Conservation (phyloP, 2,113 vertebrate species). For the Melanotaenia duboulayi region DNA sequence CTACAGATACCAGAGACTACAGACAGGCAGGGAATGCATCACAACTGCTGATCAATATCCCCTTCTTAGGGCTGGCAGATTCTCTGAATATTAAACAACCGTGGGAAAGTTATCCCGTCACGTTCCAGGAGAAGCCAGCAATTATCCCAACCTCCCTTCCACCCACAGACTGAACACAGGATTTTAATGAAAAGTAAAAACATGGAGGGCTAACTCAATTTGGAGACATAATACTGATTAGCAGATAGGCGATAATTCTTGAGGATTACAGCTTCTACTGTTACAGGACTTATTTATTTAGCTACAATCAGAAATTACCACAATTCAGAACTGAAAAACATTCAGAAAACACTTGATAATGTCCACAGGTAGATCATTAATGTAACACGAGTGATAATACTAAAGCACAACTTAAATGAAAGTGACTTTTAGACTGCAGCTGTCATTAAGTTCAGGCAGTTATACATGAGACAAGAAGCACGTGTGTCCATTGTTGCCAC, state of each 20-base stretch:
- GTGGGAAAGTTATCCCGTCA: conserved; percentile 76
- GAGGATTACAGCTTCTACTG: no score
- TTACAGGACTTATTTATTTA: background rate
- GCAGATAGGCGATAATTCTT: no score
- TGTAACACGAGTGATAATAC: no score
- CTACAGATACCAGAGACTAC: conserved; percentile 42
- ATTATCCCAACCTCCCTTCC: conserved; percentile 53
- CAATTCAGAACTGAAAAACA: no score
- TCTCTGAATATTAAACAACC: conserved; percentile 71
- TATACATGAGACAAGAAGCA: background rate
- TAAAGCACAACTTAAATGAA: background rate
- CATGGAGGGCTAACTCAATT: conserved; percentile 3
- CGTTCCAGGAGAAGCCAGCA: conserved; percentile 63
- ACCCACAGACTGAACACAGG: conserved; percentile 9
- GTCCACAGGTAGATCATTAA: no score
- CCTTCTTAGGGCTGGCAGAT: conserved; percentile 41
- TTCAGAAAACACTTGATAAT: no score
- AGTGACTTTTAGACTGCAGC: no score
- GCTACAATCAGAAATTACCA: background rate
- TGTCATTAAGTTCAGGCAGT: no score
- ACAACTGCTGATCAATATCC: conserved; percentile 74
- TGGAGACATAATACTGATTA: background rate
- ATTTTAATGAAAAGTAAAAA: conserved; percentile 31
- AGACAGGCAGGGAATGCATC: conserved; percentile 52
- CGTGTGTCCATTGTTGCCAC: no score